Base-by-base conservation (phyloP, 2,888 invertebrate species). In the Ametastegia equiseti region DNA sequence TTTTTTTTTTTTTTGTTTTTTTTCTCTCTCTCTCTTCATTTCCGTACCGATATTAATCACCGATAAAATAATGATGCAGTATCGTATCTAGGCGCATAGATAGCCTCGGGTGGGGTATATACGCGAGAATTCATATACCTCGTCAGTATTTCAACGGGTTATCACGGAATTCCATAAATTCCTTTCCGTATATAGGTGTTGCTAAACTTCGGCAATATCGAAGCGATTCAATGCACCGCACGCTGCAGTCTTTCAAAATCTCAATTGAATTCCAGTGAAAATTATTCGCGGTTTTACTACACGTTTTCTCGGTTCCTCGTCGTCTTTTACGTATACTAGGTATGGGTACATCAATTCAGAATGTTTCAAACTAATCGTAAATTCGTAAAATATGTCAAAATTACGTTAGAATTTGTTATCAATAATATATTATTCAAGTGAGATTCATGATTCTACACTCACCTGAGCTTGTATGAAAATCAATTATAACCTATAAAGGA, bases 131-230 rank as follows among this genome's bases (percentile, higher is more conserved):
- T 3, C n/a, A 13, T 33, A 30, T 15, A 6, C 33, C 7, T 11
- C 33, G 19, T 2, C 36, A 33, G 65, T 19, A 67, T 67, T 67
- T 67, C 65, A 23, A 67, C 65, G 65, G 65, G 65, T 67, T 67
- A 67, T 67, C 65, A 39, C n/a, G 39, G 39, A 67, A 67, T 67
- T 67, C 65, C 65, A 67, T 67, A 67, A 67, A 67, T 67, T 67
- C 65, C 65, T 39, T n/a, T n/a, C 6, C 6, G 27, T 67, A 67
- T 9, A 19, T 15, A 67, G 65, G 65, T 67, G 39, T 67, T 27
- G 19, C 65, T 67, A 27, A 65, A 65, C 65, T 65, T 65, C 39
- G 36, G 39, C 19, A 33, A 67, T 67, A 67, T 19, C n/a, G 19
- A 6, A 39, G 36, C 23, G 30, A 60, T 67, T 67, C 23, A 67